phyloP scores from a whole-genome alignment of 1,140 invertebrate genomes.

The Drosophila sulfurigaster region DNA sequence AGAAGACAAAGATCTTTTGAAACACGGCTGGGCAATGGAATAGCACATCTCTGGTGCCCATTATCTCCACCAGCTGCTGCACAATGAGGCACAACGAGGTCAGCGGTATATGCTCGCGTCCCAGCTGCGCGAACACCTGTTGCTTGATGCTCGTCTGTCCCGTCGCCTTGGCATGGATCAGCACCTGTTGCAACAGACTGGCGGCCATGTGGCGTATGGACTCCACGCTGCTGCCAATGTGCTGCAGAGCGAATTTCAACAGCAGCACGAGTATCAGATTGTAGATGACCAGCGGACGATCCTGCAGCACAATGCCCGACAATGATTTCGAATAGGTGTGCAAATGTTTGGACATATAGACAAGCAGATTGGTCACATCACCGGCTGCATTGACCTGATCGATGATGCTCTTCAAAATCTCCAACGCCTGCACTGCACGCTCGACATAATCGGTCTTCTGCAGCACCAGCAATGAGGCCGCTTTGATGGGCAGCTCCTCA shows the following conservation, averaged over 20 bases:
- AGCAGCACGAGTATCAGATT: constrained; percentile 35
- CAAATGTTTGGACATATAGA: constrained; percentile 62
- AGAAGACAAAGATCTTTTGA: constrained; percentile 50
- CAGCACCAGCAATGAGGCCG: constrained; percentile 49
- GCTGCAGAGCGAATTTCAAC: constrained; percentile 85
- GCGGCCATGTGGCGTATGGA: constrained; percentile 86
- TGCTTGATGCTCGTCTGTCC: constrained; percentile 11
- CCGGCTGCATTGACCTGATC: constrained; percentile 3
- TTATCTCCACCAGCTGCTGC: constrained; percentile 51
- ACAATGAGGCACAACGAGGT: constrained; percentile 60
- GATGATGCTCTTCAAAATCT: constrained; percentile 38
- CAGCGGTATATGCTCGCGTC: constrained; percentile 32
- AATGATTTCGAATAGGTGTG: constrained; percentile 59
- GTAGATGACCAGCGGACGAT: not conserved
- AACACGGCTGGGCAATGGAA: constrained; percentile 61
- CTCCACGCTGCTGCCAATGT: constrained; percentile 84
- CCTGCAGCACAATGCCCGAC: not conserved
- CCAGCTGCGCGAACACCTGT: constrained; percentile 44
- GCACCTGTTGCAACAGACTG: constrained; percentile 75
- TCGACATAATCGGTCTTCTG: constrained; percentile 18
- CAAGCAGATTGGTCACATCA: constrained; percentile 53
- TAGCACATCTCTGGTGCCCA: constrained; percentile 57
- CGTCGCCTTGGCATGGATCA: constrained; percentile 21
- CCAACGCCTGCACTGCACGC: not conserved
- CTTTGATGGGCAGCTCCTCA: constrained; percentile 54